Percentiles rank a stretch among this genome's conserved stretches.
These are phyloP conservation scores for Xanthia togata DNA, from an alignment of 2,888 invertebrate species.

Conservation along the genomic window DNA sequence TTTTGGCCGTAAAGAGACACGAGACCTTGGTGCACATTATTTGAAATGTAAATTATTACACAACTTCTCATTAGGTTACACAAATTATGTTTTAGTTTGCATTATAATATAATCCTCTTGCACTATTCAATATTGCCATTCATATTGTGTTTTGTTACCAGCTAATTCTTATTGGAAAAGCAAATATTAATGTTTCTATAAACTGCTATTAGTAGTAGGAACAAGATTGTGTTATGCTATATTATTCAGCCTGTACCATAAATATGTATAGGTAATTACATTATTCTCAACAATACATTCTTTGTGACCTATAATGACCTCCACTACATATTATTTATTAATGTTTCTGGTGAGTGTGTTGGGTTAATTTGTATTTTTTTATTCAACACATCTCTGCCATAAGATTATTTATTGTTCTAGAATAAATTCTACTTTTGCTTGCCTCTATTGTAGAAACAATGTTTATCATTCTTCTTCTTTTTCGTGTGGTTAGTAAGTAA, in stretches of 20 bases:
- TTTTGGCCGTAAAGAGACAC: constrained; percentile 20
- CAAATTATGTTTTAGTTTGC: constrained; percentile 24
- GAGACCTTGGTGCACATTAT: constrained; percentile 61
- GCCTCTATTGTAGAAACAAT: constrained; percentile 8
- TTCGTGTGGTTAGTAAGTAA: too few species aligned
- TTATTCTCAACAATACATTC: constrained; percentile 22
- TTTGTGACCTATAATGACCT: constrained; percentile 70
- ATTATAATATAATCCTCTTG: constrained; percentile 22
- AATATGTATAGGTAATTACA: neutral
- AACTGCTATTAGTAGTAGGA: neutral
- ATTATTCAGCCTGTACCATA: neutral
- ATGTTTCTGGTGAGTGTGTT: constrained; percentile 23
- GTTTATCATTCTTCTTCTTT: too few species aligned
- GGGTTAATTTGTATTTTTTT: constrained; percentile 1
- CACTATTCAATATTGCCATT: constrained; percentile 29
- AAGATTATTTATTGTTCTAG: constrained; percentile 2
- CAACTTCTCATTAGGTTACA: constrained; percentile 75
- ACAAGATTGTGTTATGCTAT: neutral
- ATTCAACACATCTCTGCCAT: neutral
- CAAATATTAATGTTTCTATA: constrained; percentile 13
- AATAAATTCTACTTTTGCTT: constrained; percentile 12
- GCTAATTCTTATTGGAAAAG: constrained; percentile 18
- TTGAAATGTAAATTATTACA: constrained; percentile 75
- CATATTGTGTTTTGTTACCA: constrained; percentile 21
- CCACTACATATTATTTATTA: constrained; percentile 38